Conservation (phyloP, 1,140 invertebrate genomes). For the Drosophila neocordata region DNA sequence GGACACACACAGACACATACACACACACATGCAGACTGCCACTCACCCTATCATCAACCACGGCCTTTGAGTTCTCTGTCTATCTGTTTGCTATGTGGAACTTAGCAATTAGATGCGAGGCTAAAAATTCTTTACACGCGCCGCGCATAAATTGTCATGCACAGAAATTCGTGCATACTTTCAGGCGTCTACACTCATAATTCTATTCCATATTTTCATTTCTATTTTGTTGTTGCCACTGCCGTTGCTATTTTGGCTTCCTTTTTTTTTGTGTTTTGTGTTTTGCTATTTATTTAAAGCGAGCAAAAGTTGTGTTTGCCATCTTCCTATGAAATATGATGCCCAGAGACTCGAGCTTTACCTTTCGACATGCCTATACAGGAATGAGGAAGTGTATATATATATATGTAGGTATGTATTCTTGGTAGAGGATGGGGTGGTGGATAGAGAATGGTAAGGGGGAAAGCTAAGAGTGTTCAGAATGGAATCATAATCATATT, state of each 20-base stretch:
- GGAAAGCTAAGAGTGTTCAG: background rate
- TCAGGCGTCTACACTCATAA: slow-evolving; percentile 42
- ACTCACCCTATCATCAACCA: background rate
- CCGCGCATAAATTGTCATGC: slow-evolving; percentile 47
- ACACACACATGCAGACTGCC: too few relatives aligned
- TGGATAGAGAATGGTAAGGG: background rate
- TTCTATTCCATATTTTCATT: slow-evolving; percentile 37
- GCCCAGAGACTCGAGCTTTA: slow-evolving; percentile 13
- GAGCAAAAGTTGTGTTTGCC: slow-evolving; percentile 22
- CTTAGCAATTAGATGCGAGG: slow-evolving; percentile 44
- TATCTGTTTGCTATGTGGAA: background rate
- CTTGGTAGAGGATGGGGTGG: background rate
- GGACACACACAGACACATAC: too few relatives aligned
- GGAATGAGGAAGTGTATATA: background rate
- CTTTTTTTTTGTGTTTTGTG: background rate
- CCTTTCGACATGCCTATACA: slow-evolving; percentile 16
- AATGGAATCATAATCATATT: slow-evolving; percentile 63
- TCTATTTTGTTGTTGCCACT: slow-evolving; percentile 16
- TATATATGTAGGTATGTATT: background rate
- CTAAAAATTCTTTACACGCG: slow-evolving; percentile 47
- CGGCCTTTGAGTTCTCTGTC: background rate
- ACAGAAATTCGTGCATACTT: slow-evolving; percentile 43
- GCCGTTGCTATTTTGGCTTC: background rate
- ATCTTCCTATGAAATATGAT: slow-evolving; percentile 35
- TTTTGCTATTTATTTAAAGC: slow-evolving; percentile 49